Base-by-base conservation (phyloP, 1,140 invertebrate species). In the Achroia grisella region DNA sequence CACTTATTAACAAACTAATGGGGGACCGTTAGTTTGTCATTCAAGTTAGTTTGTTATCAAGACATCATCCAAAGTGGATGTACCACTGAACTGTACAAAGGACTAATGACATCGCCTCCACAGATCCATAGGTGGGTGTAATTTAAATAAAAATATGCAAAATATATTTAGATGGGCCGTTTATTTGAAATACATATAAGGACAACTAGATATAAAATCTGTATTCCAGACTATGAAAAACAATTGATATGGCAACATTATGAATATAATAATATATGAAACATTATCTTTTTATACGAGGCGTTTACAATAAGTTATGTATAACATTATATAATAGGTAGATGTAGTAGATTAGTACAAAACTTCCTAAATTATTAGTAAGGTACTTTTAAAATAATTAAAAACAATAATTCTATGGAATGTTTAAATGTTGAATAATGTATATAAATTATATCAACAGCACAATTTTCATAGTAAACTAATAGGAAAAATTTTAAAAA, bases 161-260 rank as follows among this genome's bases (percentile, higher is more conserved):
- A 13, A 13, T 51, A n/a, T 52, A 56, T 3, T 23, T 76, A 74
- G 72, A 63, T 70, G 71, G 72, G 64, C 65, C 59, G 48, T 81
- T 71, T 81, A 81, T 72, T 80, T 70, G 48, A 69, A 73, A 70
- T 77, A 70, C 56, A 70, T 69, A 59, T 46, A 74, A 58, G 64
- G 69, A 74, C 62, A 80, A 74, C 71, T 80, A 76, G 71, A 78
- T 76, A 72, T 78, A 80, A 76, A 73, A 77, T 69, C 58, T 71
- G 54, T 70, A 64, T 66, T 72, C 54, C 70, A 72, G 63, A 76
- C 62, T 74, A 74, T 67, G 64, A 71, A 75, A 79, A 77, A 75
- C 65, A 76, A 76, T 66, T 71, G 76, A 80, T 78, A 80, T 80
- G 72, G 62, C 65, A 77, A 77, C 65, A 71, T 70, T 62, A 69